Conservation (phyloP, 2,797 vertebrate species). For the Lacerta bilineata region DNA sequence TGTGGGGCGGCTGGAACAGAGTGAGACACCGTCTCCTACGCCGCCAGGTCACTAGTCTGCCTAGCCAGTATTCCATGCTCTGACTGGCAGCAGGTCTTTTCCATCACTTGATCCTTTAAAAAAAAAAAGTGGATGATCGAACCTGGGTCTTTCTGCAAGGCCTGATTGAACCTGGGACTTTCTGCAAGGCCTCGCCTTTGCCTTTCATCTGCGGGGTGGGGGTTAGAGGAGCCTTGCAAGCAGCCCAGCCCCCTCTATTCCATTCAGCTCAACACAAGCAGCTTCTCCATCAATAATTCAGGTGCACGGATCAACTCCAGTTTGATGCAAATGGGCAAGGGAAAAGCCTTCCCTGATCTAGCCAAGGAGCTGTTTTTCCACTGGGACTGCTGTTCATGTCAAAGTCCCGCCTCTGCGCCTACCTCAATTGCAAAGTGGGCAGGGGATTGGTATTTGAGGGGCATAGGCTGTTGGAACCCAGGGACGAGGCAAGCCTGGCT, state of each 20-base stretch:
- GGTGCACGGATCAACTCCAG: neutral
- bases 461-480: neutral
- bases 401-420: too few relatives aligned
- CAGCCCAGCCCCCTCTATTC: neutral
- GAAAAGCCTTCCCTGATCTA: rapidly evolving
- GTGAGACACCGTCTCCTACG: too few relatives aligned
- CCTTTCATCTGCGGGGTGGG: neutral
- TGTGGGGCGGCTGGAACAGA: too few relatives aligned
- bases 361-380: neutral
- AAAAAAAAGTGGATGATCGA: too few relatives aligned
- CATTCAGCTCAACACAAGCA: neutral
- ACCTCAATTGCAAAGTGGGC: neutral
- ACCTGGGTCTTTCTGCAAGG: neutral
- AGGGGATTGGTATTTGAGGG: neutral
- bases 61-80: too few relatives aligned
- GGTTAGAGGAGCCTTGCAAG: neutral
- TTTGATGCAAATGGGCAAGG: conserved; percentile 10
- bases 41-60: too few relatives aligned
- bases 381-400: too few relatives aligned
- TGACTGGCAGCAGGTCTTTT: neutral
- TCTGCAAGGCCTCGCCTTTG: neutral
- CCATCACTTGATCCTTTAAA: neutral
- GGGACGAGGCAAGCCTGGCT: rapidly evolving
- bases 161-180: too few relatives aligned
- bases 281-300: conserved; percentile 64